Conservation (phyloP, 2,888 invertebrate species). For the Tenthredo notha region DNA sequence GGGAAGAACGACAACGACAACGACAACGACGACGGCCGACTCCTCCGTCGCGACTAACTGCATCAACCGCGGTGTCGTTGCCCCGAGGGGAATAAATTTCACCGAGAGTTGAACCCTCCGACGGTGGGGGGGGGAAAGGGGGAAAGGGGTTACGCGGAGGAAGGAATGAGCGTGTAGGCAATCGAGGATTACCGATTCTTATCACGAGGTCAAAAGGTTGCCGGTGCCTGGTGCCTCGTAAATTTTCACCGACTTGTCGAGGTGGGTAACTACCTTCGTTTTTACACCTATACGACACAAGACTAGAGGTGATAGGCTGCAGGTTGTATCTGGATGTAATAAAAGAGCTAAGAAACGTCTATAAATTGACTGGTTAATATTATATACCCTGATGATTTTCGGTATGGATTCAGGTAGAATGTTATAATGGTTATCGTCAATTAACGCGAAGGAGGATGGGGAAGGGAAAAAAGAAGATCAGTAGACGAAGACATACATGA, state of each 20-base stretch:
- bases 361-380: no score
- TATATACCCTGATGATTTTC: no score
- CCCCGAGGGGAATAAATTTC: constrained; percentile 25
- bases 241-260: background rate
- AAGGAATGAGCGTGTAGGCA: constrained; percentile 14
- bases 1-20: background rate
- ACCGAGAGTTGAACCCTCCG: constrained; percentile 18
- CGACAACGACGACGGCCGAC: background rate
- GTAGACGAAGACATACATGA: background rate
- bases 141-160: background rate
- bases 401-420: no score
- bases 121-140: no score
- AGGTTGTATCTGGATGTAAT: no score
- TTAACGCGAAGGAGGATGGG: no score
- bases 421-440: no score
- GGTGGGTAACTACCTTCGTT: background rate
- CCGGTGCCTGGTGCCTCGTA: constrained; percentile 10
- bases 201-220: constrained; percentile 24
- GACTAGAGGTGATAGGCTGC: no score
- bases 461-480: no score
- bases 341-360: no score
- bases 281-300: background rate
- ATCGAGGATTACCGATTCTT: constrained; percentile 33
- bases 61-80: constrained; percentile 32
- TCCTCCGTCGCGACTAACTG: constrained; percentile 17